Evolutionary conservation across 2,113 vertebrate species (phyloP).

Genomic region (western clawed frog (Xenopus tropicalis)): DNA sequence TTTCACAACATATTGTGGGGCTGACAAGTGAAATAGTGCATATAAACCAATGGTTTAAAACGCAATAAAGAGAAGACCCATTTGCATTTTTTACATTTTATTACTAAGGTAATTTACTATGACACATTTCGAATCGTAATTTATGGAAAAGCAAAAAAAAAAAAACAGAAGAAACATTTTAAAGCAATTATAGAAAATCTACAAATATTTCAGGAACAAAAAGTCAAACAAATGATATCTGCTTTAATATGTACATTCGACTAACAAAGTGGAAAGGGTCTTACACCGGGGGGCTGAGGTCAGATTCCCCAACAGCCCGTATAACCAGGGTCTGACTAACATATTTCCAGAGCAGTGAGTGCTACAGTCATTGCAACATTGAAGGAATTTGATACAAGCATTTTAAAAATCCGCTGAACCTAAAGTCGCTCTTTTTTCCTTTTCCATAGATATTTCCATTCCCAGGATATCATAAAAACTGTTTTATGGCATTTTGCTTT

Average conservation of each 20-base stretch:
- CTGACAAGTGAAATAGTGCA: slow-evolving; percentile 98
- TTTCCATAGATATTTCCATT: too few species aligned
- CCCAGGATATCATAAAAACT: too few species aligned
- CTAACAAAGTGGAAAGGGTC: too few species aligned
- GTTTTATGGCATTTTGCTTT: too few species aligned
- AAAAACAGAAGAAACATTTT: slow-evolving; percentile 66
- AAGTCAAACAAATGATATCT: slow-evolving; percentile 71
- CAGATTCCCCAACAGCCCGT: neutral
- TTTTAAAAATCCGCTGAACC: too few species aligned
- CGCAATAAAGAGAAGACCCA: slow-evolving; percentile 84
- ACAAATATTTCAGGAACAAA: slow-evolving; percentile 59
- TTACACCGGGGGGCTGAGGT: neutral
- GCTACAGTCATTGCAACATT: too few species aligned
- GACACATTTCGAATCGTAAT: slow-evolving; percentile 84
- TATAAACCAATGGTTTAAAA: slow-evolving; percentile 97
- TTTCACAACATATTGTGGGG: slow-evolving; percentile 81
- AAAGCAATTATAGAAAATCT: slow-evolving; percentile 75
- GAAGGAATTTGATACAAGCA: too few species aligned
- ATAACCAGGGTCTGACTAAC: too few species aligned
- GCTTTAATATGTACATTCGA: slow-evolving; percentile 58
- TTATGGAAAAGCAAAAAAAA: slow-evolving; percentile 58
- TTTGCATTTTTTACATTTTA: slow-evolving; percentile 95
- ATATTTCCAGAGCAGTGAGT: too few species aligned
- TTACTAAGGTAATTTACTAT: slow-evolving; percentile 95
- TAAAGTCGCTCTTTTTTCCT: too few species aligned